These are phyloP conservation scores for Calidris pygmaea DNA, from an alignment of 2,113 vertebrate genomes.

Conservation along the genomic window DNA sequence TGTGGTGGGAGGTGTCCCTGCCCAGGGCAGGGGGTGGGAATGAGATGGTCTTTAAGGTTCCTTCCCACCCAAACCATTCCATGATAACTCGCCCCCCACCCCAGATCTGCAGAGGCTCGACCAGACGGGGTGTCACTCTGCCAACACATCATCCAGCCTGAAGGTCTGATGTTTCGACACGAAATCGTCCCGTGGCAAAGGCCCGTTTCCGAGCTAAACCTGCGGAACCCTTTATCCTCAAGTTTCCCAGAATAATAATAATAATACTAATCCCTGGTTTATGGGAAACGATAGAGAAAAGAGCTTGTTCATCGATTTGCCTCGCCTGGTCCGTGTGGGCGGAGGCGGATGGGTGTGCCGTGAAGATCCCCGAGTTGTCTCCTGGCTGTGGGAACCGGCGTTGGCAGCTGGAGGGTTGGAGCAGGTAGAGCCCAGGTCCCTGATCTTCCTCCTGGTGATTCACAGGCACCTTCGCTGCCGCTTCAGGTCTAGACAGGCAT, in stretches of 20 bases:
- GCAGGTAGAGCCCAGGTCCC: neutral
- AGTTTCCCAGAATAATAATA: neutral
- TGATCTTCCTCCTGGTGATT: neutral
- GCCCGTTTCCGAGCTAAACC: neutral
- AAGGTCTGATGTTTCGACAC: neutral
- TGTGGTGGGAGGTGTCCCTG: neutral
- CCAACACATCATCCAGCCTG: neutral
- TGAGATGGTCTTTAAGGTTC: neutral
- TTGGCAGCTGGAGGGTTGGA: neutral
- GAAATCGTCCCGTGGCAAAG: neutral
- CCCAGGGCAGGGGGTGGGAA: neutral
- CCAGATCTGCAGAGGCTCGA: neutral
- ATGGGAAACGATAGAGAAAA: neutral
- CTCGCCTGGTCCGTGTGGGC: neutral
- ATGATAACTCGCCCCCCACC: neutral
- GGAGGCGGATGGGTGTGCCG: neutral
- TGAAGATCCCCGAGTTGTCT: neutral
- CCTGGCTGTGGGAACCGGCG: neutral
- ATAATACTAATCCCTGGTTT: neutral
- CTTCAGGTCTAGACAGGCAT: neutral
- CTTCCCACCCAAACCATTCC: neutral
- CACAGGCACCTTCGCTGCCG: neutral
- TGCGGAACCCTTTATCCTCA: rapidly evolving
- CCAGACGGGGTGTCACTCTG: too few relatives aligned
- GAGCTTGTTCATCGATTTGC: neutral